phyloP scores from a whole-genome alignment of 2,797 vertebrate genomes.

The Hypotaenidia philippensis region DNA sequence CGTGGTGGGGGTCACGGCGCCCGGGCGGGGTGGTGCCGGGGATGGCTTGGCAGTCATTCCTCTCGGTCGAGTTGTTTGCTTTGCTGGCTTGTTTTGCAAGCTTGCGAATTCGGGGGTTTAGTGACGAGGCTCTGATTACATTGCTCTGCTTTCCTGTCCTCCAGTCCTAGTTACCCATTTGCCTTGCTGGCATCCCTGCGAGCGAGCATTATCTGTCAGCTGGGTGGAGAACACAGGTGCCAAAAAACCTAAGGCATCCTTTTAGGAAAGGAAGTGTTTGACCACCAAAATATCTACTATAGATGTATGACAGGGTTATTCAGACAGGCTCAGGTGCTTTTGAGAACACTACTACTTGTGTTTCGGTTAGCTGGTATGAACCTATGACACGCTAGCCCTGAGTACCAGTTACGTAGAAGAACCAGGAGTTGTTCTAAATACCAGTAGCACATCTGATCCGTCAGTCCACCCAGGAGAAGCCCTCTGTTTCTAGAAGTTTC shows the following conservation, averaged over 20 bases:
- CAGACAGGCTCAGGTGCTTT: neutral
- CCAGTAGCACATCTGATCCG: fast-evolving
- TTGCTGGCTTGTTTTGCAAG: fast-evolving
- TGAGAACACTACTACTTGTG: neutral
- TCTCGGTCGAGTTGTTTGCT: fast-evolving
- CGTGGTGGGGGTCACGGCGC: fast-evolving
- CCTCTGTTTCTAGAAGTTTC: neutral
- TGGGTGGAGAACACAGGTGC: fast-evolving
- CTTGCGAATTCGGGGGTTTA: neutral
- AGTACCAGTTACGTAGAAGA: neutral
- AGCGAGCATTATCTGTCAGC: fast-evolving
- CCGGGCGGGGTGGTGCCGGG: neutral
- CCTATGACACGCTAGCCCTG: fast-evolving
- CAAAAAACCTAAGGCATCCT: neutral
- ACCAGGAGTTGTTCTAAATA: neutral
- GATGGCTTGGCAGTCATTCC: fast-evolving
- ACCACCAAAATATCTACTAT: fast-evolving
- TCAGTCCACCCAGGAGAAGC: too few species aligned
- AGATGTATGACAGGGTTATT: fast-evolving
- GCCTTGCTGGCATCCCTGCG: neutral
- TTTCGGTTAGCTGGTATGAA: neutral
- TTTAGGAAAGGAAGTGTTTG: neutral
- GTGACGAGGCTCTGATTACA: fast-evolving
- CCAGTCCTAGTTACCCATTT: fast-evolving
- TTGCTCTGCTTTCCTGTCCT: fast-evolving